phyloP scores from a whole-genome alignment of 2,113 vertebrate species.

The Centropus unirufus region DNA sequence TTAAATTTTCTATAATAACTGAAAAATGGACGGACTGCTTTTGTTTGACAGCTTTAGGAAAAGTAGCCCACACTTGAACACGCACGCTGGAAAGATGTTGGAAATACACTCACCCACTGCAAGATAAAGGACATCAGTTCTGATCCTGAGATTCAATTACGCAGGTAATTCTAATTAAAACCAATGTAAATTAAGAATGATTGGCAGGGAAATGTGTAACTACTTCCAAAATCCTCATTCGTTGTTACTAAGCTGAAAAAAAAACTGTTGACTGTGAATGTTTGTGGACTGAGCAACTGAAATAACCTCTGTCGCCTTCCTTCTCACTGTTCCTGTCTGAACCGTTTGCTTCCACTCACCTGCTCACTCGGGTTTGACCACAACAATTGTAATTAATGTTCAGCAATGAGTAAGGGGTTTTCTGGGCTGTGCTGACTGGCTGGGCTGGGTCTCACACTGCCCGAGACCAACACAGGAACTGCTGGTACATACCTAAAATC shows the following conservation, averaged over 20 bases:
- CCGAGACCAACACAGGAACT: too few species aligned
- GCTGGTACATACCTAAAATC: too few species aligned
- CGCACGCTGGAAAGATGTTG: accelerated
- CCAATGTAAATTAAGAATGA: neutral
- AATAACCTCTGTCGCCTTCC: accelerated
- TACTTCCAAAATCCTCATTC: neutral
- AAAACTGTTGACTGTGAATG: accelerated
- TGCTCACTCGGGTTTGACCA: too few species aligned
- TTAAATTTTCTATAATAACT: too few species aligned
- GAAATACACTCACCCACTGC: neutral
- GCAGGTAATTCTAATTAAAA: neutral
- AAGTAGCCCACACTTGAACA: accelerated
- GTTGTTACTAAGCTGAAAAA: neutral
- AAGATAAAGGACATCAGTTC: neutral
- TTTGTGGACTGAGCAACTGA: neutral
- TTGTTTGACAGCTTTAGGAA: neutral
- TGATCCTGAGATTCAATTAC: neutral
- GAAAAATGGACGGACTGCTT: neutral
- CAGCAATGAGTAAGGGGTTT: too few species aligned
- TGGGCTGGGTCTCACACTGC: neutral
- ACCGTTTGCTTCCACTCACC: accelerated
- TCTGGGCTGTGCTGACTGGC: accelerated
- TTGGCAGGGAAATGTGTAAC: neutral
- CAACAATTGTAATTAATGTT: accelerated
- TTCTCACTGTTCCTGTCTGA: accelerated